Base-by-base conservation (phyloP, 2,888 invertebrate genomes). In the Drosophila hamatofila region DNA sequence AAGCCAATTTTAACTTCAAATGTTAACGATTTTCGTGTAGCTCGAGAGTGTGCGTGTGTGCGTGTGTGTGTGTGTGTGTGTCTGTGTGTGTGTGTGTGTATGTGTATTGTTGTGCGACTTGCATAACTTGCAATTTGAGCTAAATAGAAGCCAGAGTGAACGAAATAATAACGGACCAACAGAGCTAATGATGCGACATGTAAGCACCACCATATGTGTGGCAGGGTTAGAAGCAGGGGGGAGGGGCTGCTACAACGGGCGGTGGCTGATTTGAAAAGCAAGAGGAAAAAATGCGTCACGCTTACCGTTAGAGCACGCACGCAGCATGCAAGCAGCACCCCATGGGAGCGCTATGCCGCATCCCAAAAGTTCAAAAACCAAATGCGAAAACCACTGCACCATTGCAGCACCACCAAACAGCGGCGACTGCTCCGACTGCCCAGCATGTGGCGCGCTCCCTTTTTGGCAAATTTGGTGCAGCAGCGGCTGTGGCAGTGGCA, bases 401-500 rank as follows among this genome's bases (percentile, higher is more conserved):
- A 30, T 61, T 58, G 56, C 35, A 35, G n/a, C 11, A 16, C 54
- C 27, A 25, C 25, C 37, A 39, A n/a, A 6, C 21, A 14, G 23
- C 21, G 16, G 6, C 18, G 37, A 25, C 12, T 52, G 23, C 35
- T 37, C n/a, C 33, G 35, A 35, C 56, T 68, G 84, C 83, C 72
- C 83, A 88, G 85, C 89, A 90, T 87, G 72, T 87, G 90, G 85
- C 72, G 76, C 74, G 81, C 84, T 90, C 88, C 89, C 89, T 91
- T 90, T 91, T 86, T 87, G 88, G 81, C 88, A 81, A 87, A 89
- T 85, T 89, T 80, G 88, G 88, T 89, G 86, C 88, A 83, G 61
- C 56, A 55, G 14, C 62, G 44, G 64, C 61, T n/a, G n/a, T n/a
- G n/a, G 44, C 55, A 39, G 37, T 59, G 46, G 48, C 46, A 56